Base-by-base conservation (phyloP, 2,113 vertebrate species). In the Corvus hawaiiensis region DNA sequence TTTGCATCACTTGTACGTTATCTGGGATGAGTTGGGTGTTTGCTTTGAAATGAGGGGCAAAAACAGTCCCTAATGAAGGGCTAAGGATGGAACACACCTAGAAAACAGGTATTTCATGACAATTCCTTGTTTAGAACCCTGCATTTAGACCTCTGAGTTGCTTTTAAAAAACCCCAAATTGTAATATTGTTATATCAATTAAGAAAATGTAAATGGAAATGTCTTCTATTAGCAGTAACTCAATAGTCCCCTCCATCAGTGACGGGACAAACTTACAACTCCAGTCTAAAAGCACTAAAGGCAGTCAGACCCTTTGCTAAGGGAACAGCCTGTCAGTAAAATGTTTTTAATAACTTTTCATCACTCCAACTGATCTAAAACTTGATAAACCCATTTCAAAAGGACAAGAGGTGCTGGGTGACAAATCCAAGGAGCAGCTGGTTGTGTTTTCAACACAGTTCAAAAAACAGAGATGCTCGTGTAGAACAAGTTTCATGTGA, bases 381-480 rank as follows among this genome's bases (percentile, higher is more conserved):
- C 39, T 51, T 4, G 22, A 10, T 4, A 32, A 71, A 67, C 13
- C 27, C 9, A 9, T 48, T 69, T 23, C 8, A 56, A 80, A 83
- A 62, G 59, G 10, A 58, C 17, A 15, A 52, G 39, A 56, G 37
- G 43, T 15, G 18, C 32, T 28, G 16, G 20, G 30, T 3, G 24
- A 68, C 4, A 20, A 95, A 28, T 27, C 11, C 33, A 4, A 49
- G 48, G 2, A 33, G 30, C 37, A 37, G 62, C 35, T 16, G 37
- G 19, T 61, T 0, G 0, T 3, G 1, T 27, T 58, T 37, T 37
- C 67, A 32, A 26, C 30, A 12, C 30, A 9, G 67, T 0, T 37
- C 37, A n/a, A 19, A 54, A 48, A 43, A 1, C 5, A 1, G 30
- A 33, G 21, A 43, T 0, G 0, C 13, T 48, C 58, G 3, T 16